Evolutionary conservation across 2,113 vertebrate species (phyloP).

Genomic region (Lichenostomus cassidix): DNA sequence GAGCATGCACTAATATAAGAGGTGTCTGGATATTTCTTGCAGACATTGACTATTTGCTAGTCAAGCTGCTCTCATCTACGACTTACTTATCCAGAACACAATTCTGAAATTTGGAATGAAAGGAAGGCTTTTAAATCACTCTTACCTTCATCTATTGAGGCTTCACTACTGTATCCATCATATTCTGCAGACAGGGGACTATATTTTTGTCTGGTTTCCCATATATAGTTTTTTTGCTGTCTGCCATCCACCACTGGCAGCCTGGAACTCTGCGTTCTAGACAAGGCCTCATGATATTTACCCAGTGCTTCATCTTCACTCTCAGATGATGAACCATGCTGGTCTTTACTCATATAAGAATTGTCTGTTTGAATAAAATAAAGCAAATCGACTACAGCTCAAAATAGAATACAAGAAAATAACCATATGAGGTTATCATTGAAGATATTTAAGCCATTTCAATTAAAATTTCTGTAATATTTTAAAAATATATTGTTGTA

Average conservation of each 20-base stretch:
- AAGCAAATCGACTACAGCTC: conserved; percentile 61
- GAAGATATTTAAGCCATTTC: conserved; percentile 37
- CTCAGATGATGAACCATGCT: conserved; percentile 91
- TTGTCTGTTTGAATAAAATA: conserved; percentile 82
- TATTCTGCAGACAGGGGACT: conserved; percentile 89
- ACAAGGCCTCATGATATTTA: conserved; percentile 94
- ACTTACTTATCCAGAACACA: conserved; percentile 2
- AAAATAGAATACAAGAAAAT: conserved; percentile 23
- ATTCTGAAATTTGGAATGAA: conserved; percentile 44
- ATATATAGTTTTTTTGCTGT: conserved; percentile 82
- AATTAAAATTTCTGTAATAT: background rate
- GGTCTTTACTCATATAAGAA: conserved; percentile 82
- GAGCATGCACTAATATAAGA: conserved; percentile 31
- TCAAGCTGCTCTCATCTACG: background rate
- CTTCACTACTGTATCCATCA: conserved; percentile 94
- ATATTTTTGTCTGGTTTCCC: conserved; percentile 93
- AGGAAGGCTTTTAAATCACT: conserved; percentile 55
- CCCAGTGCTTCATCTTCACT: conserved; percentile 95
- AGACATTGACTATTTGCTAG: background rate
- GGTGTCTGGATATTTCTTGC: background rate
- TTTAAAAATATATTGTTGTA: background rate
- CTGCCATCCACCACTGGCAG: conserved; percentile 75
- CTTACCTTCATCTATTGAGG: conserved; percentile 92
- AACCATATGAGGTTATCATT: conserved; percentile 29
- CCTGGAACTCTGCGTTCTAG: conserved; percentile 82